A percentile compares a stretch with the other conserved stretches of the same genome.
These are phyloP conservation scores for Mastomys natalensis DNA, from an alignment of 2,113 vertebrate genomes.

Conservation along the genomic window DNA sequence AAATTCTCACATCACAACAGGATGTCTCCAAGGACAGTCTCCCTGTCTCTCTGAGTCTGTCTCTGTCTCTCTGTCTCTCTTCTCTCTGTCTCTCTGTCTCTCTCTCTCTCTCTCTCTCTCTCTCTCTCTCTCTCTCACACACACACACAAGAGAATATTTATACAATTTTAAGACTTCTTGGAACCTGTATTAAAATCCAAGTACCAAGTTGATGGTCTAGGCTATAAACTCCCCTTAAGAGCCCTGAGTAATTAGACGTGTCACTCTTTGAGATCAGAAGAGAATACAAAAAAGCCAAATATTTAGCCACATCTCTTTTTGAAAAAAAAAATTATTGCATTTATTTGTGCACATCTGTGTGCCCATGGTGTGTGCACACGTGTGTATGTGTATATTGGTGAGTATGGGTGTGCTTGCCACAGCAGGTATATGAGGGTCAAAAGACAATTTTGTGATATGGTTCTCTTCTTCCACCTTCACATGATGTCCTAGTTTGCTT, in stretches of 20 bases:
- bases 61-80: too few species aligned
- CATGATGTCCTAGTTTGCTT: background rate
- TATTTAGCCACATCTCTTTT: background rate
- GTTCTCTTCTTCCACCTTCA: background rate
- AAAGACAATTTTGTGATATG: background rate
- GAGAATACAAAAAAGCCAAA: constrained; percentile 11
- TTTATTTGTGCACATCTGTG: background rate
- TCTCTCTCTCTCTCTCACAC: background rate
- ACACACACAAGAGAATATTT: background rate
- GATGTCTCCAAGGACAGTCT: background rate
- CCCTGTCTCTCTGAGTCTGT: background rate
- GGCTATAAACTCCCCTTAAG: background rate
- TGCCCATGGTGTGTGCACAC: background rate
- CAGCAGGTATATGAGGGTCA: background rate
- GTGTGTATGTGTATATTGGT: background rate
- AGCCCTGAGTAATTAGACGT: background rate
- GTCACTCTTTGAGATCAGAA: background rate
- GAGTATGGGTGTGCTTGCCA: background rate
- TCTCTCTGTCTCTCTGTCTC: too few species aligned
- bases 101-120: too few species aligned
- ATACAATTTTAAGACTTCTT: background rate
- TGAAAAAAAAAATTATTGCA: background rate
- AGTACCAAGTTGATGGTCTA: background rate
- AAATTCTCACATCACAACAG: background rate
- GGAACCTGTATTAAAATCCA: background rate